Conservation (phyloP, 2,113 vertebrate species). For the Bos indicus region DNA sequence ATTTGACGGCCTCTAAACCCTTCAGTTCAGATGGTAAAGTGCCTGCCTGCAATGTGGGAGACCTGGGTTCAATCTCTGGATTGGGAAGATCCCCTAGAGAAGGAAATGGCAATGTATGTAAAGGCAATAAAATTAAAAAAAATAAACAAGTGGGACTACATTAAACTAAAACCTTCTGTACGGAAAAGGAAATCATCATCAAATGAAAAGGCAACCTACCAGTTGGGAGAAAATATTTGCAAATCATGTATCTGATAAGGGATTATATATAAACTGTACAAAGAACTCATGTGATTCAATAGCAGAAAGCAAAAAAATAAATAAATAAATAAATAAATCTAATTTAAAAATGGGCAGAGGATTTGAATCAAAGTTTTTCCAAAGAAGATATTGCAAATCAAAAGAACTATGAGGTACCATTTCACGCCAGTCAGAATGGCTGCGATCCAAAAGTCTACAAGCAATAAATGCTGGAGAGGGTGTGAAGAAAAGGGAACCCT, state of each 20-base stretch:
- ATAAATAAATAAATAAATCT: background rate
- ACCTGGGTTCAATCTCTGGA: too few species aligned
- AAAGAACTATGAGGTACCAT: too few species aligned
- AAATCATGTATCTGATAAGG: background rate
- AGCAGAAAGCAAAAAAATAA: background rate
- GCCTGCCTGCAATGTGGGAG: too few species aligned
- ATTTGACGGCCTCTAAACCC: too few species aligned
- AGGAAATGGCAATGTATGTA: background rate
- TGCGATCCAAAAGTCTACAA: too few species aligned
- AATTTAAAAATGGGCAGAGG: background rate
- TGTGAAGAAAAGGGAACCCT: too few species aligned
- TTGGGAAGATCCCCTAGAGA: too few species aligned
- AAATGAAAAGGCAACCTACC: background rate
- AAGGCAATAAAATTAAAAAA: background rate
- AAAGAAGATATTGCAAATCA: background rate
- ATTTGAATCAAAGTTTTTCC: background rate
- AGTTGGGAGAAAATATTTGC: background rate
- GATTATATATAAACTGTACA: background rate
- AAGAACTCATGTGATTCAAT: background rate
- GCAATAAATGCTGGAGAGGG: too few species aligned
- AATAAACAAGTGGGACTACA: background rate
- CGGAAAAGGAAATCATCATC: background rate
- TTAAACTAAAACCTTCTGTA: background rate
- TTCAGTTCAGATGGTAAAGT: too few species aligned
- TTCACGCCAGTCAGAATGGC: too few species aligned